These are phyloP conservation scores for Drosophila varians DNA, from an alignment of 1,140 invertebrate species.

Conservation along the genomic window DNA sequence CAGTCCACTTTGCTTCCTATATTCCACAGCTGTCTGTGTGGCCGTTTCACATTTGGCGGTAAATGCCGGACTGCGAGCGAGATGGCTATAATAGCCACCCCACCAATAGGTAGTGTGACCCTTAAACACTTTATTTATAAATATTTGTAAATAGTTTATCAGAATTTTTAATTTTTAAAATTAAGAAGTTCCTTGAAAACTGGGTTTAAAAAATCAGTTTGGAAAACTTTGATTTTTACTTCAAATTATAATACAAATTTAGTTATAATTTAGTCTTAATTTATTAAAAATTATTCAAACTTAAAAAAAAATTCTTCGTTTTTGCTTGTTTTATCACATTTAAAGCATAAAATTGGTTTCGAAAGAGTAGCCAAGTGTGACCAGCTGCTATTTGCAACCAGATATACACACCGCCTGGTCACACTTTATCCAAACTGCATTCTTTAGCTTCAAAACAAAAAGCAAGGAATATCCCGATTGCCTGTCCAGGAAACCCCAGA, in stretches of 20 bases:
- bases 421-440: neutral
- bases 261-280: too few relatives aligned
- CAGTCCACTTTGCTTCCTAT: conserved; percentile 26
- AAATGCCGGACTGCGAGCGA: too few relatives aligned
- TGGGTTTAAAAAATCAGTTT: too few relatives aligned
- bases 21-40: conserved; percentile 1
- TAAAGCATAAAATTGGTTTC: neutral
- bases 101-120: too few relatives aligned
- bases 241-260: too few relatives aligned
- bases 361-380: neutral
- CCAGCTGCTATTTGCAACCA: neutral
- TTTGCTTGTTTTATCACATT: neutral
- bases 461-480: neutral
- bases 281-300: neutral
- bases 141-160: too few relatives aligned
- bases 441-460: neutral
- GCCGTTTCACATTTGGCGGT: neutral
- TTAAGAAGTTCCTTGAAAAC: too few relatives aligned
- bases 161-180: too few relatives aligned
- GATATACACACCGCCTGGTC: neutral
- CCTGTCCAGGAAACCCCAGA: neutral
- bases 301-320: neutral
- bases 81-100: too few relatives aligned
- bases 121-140: too few relatives aligned
- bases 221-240: too few relatives aligned